These are phyloP conservation scores for Morone saxatilis DNA, from an alignment of 2,113 vertebrate genomes.

Conservation along the genomic window DNA sequence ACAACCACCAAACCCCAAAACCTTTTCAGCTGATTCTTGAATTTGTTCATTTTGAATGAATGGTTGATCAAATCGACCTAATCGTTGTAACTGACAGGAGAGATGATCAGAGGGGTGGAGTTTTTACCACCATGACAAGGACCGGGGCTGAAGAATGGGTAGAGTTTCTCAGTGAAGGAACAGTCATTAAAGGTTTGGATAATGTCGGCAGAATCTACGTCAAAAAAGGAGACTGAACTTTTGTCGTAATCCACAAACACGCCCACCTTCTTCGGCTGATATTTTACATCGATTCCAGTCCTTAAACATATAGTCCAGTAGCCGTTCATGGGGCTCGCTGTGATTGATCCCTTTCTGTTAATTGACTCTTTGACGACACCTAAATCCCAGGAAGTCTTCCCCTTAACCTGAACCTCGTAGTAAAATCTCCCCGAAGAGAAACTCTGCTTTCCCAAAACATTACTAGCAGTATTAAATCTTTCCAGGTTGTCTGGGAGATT, in stretches of 20 bases:
- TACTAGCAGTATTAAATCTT: not conserved
- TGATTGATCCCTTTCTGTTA: conserved; percentile 8
- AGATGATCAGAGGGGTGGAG: not conserved
- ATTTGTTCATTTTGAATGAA: not conserved
- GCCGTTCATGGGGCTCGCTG: fast-evolving
- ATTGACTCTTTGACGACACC: conserved; percentile 49
- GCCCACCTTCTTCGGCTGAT: conserved; percentile 26
- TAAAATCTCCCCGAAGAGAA: conserved; percentile 61
- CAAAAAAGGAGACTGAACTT: conserved; percentile 3
- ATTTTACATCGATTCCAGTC: not conserved
- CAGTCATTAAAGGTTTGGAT: not conserved
- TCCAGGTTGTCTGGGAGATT: conserved; percentile 3
- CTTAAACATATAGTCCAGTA: conserved; percentile 45
- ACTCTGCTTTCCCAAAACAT: conserved; percentile 46
- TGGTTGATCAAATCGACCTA: not conserved
- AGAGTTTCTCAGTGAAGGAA: conserved; percentile 15
- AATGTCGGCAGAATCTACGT: not conserved
- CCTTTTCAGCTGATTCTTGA: not conserved
- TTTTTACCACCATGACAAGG: not conserved
- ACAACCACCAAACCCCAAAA: not conserved
- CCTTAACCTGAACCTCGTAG: conserved; percentile 53
- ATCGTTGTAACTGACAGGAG: not conserved
- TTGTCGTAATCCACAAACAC: conserved; percentile 33
- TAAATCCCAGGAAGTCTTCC: conserved; percentile 53
- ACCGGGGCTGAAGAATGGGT: not conserved